These are phyloP conservation scores for Tanypteryx hageni DNA, from an alignment of 2,888 invertebrate genomes.

Conservation along the genomic window DNA sequence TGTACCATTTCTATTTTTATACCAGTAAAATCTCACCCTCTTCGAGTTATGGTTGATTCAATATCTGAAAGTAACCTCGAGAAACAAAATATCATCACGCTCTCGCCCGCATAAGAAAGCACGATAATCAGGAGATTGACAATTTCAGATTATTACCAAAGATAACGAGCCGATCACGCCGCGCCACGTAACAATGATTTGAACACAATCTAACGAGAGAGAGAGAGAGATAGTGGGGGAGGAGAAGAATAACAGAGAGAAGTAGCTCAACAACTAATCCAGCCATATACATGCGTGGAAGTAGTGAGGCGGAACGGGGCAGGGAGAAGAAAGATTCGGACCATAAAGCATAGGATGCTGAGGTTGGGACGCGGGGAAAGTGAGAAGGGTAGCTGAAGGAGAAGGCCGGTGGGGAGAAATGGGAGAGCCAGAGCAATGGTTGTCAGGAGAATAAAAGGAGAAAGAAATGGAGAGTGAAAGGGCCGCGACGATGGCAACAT, in stretches of 20 bases:
- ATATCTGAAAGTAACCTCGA: not conserved
- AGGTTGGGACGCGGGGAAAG: not conserved
- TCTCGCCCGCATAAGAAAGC: not conserved
- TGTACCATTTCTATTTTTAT: too few species aligned
- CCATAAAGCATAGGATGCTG: not conserved
- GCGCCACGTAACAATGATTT: not conserved
- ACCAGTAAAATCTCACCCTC: not conserved
- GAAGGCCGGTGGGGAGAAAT: too few species aligned
- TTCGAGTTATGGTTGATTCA: not conserved
- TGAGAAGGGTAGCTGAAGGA: not conserved
- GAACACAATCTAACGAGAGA: not conserved
- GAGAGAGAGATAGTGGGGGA: not conserved
- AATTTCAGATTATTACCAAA: not conserved
- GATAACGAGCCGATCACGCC: not conserved
- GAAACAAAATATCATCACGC: not conserved
- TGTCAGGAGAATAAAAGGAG: not conserved
- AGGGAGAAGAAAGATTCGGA: constrained; percentile 13
- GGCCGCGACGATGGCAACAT: not conserved
- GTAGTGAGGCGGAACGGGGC: not conserved
- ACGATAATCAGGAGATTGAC: not conserved
- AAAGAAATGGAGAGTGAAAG: not conserved
- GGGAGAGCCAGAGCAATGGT: not conserved
- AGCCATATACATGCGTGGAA: not conserved
- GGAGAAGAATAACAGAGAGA: not conserved
- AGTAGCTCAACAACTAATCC: not conserved